phyloP scores from a whole-genome alignment of 2,113 vertebrate species.

The Cinclus mexicanus region DNA sequence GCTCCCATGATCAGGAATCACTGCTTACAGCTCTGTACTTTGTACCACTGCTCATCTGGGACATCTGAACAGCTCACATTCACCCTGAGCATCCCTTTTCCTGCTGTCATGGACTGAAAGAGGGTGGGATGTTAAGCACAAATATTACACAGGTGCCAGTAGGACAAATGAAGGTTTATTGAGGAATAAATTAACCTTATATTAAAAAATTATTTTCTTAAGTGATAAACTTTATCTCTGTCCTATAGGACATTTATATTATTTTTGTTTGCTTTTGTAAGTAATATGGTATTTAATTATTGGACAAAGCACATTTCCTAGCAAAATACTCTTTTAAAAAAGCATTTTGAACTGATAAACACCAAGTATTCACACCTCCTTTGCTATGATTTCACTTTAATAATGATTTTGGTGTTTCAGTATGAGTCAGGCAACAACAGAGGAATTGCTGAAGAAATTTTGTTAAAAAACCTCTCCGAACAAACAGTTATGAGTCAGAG shows the following conservation, averaged over 20 bases:
- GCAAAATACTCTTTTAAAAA: not conserved
- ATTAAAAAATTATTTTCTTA: not conserved
- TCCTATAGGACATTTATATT: not conserved
- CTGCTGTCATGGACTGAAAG: not conserved
- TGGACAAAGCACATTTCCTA: not conserved
- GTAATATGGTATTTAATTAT: not conserved
- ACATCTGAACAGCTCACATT: not conserved
- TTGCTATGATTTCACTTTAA: not conserved
- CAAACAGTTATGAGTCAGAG: conserved; percentile 37
- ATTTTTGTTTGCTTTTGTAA: not conserved
- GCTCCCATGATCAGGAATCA: fast-evolving
- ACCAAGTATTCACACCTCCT: not conserved
- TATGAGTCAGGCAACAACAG: conserved; percentile 48
- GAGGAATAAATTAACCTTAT: not conserved
- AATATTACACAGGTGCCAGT: not conserved
- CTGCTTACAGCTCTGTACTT: not conserved
- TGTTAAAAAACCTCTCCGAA: conserved; percentile 19
- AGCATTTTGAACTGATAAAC: not conserved
- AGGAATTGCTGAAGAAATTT: conserved; percentile 32
- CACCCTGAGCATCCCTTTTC: not conserved
- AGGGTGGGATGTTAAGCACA: not conserved
- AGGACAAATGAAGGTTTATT: not conserved
- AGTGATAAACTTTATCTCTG: not conserved
- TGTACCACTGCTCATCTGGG: not conserved
- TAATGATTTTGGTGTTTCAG: conserved; percentile 18